Conservation (phyloP, 2,888 invertebrate genomes). For the Luperina testacea region DNA sequence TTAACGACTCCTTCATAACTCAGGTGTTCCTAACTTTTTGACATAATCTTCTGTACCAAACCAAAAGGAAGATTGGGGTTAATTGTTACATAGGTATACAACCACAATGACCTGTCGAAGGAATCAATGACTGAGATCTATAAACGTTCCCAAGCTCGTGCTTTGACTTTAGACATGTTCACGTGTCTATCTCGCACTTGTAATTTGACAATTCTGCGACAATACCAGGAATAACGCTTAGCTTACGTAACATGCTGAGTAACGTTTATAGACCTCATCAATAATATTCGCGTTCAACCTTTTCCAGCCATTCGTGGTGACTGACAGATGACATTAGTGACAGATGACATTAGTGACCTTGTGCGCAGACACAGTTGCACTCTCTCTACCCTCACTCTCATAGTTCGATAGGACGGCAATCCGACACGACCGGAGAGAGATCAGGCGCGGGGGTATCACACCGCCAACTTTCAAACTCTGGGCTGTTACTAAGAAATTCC, state of each 20-base stretch:
- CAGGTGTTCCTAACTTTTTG: neutral
- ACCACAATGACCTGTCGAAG: neutral
- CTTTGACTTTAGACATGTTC: neutral
- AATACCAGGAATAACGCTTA: neutral
- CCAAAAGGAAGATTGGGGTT: neutral
- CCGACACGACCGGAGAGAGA: too few relatives aligned
- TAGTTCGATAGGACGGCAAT: too few relatives aligned
- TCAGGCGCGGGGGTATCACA: too few relatives aligned
- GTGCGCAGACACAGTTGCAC: too few relatives aligned
- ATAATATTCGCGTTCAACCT: neutral
- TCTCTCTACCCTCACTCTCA: too few relatives aligned
- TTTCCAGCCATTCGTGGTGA: neutral
- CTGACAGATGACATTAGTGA: neutral
- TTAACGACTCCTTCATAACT: neutral
- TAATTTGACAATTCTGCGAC: neutral
- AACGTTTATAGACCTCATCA: neutral
- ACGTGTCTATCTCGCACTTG: neutral
- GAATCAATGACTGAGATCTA: neutral
- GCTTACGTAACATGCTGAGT: too few relatives aligned
- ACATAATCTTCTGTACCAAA: neutral
- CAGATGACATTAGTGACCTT: neutral
- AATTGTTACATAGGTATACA: neutral
- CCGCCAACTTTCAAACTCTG: too few relatives aligned
- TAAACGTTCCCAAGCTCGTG: neutral
- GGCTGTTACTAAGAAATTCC: too few relatives aligned